Evolutionary conservation across 2,888 invertebrate species (phyloP).

Genomic region (Steinernema hermaphroditum): DNA sequence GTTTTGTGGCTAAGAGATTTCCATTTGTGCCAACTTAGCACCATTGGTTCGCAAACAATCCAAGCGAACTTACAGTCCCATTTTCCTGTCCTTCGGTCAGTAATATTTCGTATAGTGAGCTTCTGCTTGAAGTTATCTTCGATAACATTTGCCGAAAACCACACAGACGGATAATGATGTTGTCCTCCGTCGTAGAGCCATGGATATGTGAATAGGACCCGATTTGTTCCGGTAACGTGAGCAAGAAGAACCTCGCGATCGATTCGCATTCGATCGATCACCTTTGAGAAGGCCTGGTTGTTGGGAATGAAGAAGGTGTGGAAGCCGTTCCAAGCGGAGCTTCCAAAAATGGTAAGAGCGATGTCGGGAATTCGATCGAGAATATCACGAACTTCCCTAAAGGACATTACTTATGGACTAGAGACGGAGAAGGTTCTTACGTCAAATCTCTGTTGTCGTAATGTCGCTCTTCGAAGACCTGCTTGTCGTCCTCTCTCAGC

Average conservation of each 20-base stretch:
- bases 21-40: no score
- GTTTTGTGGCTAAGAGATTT: no score
- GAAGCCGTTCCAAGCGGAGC: constrained; percentile 62
- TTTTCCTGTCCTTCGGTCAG: constrained; percentile 64
- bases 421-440: constrained; percentile 43
- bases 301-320: constrained; percentile 67
- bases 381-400: constrained; percentile 64
- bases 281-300: constrained; percentile 65
- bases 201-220: constrained; percentile 66
- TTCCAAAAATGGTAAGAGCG: constrained; percentile 63
- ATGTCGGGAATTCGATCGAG: constrained; percentile 65
- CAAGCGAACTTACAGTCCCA: constrained; percentile 57
- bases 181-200: constrained; percentile 66
- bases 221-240: constrained; percentile 64
- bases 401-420: constrained; percentile 26
- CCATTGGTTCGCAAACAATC: no score
- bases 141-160: constrained; percentile 65
- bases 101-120: constrained; percentile 65
- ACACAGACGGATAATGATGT: constrained; percentile 63
- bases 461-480: constrained; percentile 61
- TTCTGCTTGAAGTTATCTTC: constrained; percentile 66
- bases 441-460: constrained; percentile 65
- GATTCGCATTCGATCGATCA: constrained; percentile 62
- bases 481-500: constrained; percentile 60
- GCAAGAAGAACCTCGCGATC: constrained; percentile 66